phyloP scores from a whole-genome alignment of 2,113 vertebrate species.

The Chlamydotis undulata region DNA sequence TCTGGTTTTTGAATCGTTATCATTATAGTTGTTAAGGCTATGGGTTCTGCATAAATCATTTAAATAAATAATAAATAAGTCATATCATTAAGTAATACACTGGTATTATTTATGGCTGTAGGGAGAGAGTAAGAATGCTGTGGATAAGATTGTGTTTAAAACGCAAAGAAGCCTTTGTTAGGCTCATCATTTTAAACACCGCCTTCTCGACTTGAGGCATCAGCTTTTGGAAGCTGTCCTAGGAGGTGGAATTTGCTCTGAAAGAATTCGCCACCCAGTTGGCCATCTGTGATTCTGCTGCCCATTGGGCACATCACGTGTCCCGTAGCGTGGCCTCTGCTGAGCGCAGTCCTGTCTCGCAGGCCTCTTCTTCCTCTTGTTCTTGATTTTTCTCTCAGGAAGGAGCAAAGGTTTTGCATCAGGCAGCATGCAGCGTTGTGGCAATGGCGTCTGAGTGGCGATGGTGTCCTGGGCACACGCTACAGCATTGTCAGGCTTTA shows the following conservation, averaged over 20 bases:
- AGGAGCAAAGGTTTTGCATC: background rate
- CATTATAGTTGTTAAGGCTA: slow-evolving; percentile 58
- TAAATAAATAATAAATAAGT: slow-evolving; percentile 70
- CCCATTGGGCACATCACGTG: rapidly evolving
- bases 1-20: slow-evolving; percentile 62
- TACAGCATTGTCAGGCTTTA: background rate
- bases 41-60: slow-evolving; percentile 59
- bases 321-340: background rate
- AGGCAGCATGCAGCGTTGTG: background rate
- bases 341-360: background rate
- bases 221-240: background rate
- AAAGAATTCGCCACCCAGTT: background rate
- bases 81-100: slow-evolving; percentile 60
- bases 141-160: background rate
- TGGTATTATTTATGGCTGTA: slow-evolving; percentile 50
- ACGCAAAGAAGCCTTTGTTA: background rate
- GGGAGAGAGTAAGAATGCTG: background rate
- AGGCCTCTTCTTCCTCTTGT: background rate
- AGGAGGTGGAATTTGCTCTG: background rate
- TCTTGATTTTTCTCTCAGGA: background rate
- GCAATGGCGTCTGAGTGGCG: background rate
- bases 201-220: background rate
- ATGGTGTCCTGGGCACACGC: background rate
- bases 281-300: background rate
- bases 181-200: background rate